phyloP scores from a whole-genome alignment of 1,140 invertebrate species.

The Zelostemma sp. region DNA sequence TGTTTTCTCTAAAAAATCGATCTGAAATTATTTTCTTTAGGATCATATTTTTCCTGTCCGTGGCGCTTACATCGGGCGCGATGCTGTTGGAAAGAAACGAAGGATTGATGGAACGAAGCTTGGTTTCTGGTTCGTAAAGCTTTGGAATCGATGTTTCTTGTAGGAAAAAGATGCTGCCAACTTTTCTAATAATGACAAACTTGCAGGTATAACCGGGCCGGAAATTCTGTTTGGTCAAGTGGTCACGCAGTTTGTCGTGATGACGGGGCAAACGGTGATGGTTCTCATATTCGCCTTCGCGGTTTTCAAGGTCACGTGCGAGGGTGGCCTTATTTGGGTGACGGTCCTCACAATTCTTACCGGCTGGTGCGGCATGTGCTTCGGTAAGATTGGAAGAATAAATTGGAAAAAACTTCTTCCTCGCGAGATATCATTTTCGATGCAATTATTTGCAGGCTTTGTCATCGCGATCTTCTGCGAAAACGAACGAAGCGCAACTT shows the following conservation, averaged over 20 bases:
- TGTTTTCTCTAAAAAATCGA: constrained; percentile 8
- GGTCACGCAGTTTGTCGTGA: constrained; percentile 88
- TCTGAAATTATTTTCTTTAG: constrained; percentile 74
- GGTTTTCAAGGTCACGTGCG: constrained; percentile 84
- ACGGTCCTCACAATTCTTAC: constrained; percentile 83
- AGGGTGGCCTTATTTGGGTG: constrained; percentile 83
- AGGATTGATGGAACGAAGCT: constrained; percentile 88
- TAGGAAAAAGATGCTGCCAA: too few species aligned
- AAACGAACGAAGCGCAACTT: constrained; percentile 92
- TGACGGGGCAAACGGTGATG: constrained; percentile 86
- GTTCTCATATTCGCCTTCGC: constrained; percentile 87
- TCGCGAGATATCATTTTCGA: too few species aligned
- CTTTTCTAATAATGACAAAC: background rate
- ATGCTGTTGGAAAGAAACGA: constrained; percentile 92
- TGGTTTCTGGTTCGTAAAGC: constrained; percentile 84
- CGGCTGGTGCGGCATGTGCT: constrained; percentile 94
- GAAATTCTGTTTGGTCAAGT: constrained; percentile 89
- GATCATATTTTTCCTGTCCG: constrained; percentile 94
- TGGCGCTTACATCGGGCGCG: constrained; percentile 90
- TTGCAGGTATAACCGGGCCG: constrained; percentile 62
- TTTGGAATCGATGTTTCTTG: background rate
- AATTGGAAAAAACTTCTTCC: too few species aligned
- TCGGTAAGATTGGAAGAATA: constrained; percentile 73
- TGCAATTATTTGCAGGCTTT: constrained; percentile 76
- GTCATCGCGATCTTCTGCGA: constrained; percentile 90